Base-by-base conservation (phyloP, 2,797 vertebrate species). In the Rhodeus uyekii region DNA sequence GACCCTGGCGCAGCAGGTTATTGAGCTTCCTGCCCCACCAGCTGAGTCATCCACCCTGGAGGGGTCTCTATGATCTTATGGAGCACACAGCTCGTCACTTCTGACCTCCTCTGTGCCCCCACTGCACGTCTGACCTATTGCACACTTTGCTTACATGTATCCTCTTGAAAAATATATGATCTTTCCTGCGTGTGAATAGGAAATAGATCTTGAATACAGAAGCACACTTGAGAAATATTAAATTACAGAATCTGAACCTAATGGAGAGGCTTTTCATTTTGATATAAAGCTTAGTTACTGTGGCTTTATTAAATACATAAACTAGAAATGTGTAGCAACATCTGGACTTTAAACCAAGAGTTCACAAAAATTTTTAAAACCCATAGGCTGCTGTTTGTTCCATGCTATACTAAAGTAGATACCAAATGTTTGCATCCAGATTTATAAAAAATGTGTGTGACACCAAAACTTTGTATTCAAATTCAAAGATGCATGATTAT, bases 1-100 rank as follows among this genome's bases (percentile, higher is more conserved):
- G 79, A 48, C 42, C 63, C 58, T 8, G 34, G 10, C 64, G 38
- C 80, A 67, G 32, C 64, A 80, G 82, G 82, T 75, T 86, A 85
- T 64, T 76, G 38, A 81, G 80, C 63, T 84, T 82, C 81, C 53
- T 78, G 53, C 36, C 69, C 82, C 78, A 73, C 63, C 76, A 84
- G 44, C 78, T 64, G 75, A 67, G 76, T 80, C 76, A 61, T 75
- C 76, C 46, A 74, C 80, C 80, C 84, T 53, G 55, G 36, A 73
- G 72, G 63, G 44, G 12, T 80, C 19, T 69, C 63, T 74, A 42
- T 80, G 81, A 83, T 82, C 76, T 79, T 64, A 74, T 69, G 71
- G 53, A 79, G 65, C 60, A 4, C 76, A 82, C 27, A 10, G 53
- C 50, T 53, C 76, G 18, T 53, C n/a, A 61, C 80, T 65, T 61